Percentiles rank a stretch among this genome's conserved stretches.
Evolutionary conservation across 2,888 invertebrate species (phyloP).

Genomic region (Lomographa bimaculata): DNA sequence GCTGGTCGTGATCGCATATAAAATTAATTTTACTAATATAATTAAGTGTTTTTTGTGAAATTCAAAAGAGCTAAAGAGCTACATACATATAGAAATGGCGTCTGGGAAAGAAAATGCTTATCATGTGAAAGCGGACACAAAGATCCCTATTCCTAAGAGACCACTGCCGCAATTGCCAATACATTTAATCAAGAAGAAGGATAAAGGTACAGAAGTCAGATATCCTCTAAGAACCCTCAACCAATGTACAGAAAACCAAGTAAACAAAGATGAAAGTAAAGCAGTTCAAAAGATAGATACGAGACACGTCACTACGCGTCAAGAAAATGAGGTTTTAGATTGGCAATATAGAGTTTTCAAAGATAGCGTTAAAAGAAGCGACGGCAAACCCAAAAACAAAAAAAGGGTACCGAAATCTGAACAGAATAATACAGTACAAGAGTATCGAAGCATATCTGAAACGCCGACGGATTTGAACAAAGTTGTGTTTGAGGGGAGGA

Average conservation of each 20-base stretch:
- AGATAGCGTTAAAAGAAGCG: constrained; percentile 49
- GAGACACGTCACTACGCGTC: constrained; percentile 50
- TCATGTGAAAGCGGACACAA: constrained; percentile 39
- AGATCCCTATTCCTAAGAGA: constrained; percentile 58
- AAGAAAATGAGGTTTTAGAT: constrained; percentile 44
- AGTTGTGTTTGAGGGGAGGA: too few species aligned
- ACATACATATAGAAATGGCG: constrained; percentile 38
- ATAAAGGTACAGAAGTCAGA: constrained; percentile 31
- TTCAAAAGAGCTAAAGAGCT: neutral
- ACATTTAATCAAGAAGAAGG: constrained; percentile 36
- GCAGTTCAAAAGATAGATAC: constrained; percentile 40
- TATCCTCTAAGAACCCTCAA: constrained; percentile 53
- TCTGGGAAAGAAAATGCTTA: constrained; percentile 55
- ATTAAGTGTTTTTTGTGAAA: too few species aligned
- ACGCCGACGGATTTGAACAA: too few species aligned
- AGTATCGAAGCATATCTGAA: too few species aligned
- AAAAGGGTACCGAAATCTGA: constrained; percentile 20
- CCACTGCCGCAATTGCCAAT: constrained; percentile 57
- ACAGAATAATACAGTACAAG: too few species aligned
- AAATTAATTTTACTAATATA: too few species aligned
- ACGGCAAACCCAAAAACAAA: constrained; percentile 42
- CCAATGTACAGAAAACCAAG: constrained; percentile 9
- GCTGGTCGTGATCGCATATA: constrained; percentile 60
- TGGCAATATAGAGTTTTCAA: constrained; percentile 52
- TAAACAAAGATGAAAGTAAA: constrained; percentile 21